A percentile compares a stretch with the other conserved stretches of the same genome.
Evolutionary conservation across 2,113 vertebrate species (phyloP).

Genomic region (Manacus vitellinus): DNA sequence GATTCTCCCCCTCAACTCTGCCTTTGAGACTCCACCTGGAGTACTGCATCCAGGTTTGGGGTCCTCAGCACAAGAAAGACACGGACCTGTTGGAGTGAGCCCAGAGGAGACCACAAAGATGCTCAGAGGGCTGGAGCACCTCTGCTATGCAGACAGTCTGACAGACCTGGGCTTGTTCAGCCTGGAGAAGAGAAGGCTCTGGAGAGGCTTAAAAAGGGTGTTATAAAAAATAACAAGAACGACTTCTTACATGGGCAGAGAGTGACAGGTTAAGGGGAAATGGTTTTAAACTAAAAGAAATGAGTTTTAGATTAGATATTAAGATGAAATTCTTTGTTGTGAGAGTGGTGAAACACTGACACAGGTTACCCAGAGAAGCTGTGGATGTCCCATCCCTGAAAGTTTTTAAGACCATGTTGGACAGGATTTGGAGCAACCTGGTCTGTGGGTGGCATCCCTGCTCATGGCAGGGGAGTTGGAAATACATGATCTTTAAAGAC

Average conservation of each 20-base stretch:
- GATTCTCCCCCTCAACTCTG: neutral
- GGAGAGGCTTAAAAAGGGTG: too few relatives aligned
- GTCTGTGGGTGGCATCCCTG: neutral
- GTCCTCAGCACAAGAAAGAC: neutral
- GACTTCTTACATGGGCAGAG: neutral
- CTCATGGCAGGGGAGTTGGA: neutral
- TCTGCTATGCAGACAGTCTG: neutral
- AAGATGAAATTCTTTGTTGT: neutral
- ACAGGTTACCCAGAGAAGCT: neutral
- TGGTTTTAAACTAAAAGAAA: neutral
- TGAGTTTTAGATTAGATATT: neutral
- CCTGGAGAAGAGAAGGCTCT: neutral
- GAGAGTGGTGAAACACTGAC: neutral
- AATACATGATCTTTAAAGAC: neutral
- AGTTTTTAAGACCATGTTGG: neutral
- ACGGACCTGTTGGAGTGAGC: neutral
- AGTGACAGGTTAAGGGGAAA: neutral
- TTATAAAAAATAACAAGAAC: neutral
- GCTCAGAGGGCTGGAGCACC: neutral
- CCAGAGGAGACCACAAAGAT: neutral
- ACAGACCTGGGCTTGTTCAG: neutral
- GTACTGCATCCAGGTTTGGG: neutral
- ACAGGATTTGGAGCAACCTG: neutral
- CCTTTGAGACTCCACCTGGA: neutral
- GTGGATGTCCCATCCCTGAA: neutral